Base-by-base conservation (phyloP, 2,888 invertebrate genomes). In the Eristalis intricaria region DNA sequence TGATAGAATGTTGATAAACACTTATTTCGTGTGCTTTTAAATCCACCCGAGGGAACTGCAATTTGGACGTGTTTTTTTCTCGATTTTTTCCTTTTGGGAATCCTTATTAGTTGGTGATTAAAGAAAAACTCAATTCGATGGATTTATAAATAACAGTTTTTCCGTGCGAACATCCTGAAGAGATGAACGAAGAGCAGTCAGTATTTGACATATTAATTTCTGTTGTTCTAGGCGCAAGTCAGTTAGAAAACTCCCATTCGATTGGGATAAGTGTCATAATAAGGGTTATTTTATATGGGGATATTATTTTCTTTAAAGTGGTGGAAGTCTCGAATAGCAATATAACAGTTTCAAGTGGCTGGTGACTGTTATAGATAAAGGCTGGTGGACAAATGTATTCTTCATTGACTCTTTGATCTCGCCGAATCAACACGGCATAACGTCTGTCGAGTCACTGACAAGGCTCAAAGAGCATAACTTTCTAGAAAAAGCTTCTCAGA, bases 181-280 rank as follows among this genome's bases (percentile, higher is more conserved):
- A 88, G 75, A 80, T 81, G 78, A 61, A 74, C 74, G 84, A 83
- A 82, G 73, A 88, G 82, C 84, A 89, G 86, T 83, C 75, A 78
- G 68, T 76, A 84, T 90, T 90, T 90, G 90, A 89, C 90, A 89
- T 76, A 84, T 84, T 68, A 66, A 78, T 76, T 89, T 82, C 83
- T 88, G 66, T 78, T 89, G 83, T 79, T 89, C 88, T 85, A 84
- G 89, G 90, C 90, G 90, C 89, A 89, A 70, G 89, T 86, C 88
- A 87, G 78, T 87, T 88, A 71, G 65, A 78, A 78, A 84, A 82
- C 71, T 89, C 69, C 86, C 70, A 69, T 61, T 69, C 74, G 22
- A 22, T 13, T 40, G 19, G 40, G 61, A 22, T 38, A 82, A 66
- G 68, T 86, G 82, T 78, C 60, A 86, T 80, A 74, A 22, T 60